Base-by-base conservation (phyloP, 2,113 vertebrate species). In the Melanerpes formicivorus region DNA sequence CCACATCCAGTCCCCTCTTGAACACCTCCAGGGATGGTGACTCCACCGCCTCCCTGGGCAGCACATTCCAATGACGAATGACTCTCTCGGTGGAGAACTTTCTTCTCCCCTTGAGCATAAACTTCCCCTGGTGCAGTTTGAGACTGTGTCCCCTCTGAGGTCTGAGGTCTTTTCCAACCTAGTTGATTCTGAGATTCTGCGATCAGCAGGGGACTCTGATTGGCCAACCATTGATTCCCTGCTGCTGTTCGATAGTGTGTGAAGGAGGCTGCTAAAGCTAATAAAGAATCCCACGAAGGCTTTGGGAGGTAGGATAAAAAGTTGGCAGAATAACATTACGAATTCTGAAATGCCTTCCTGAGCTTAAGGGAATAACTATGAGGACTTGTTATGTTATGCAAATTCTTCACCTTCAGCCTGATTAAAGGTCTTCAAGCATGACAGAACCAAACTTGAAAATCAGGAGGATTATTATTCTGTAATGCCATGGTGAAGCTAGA, bases 401-500 rank as follows among this genome's bases (percentile, higher is more conserved):
- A 85, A 95, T 92, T 92, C 55, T 82, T 92, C 78, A 90, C 44
- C 65, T 90, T 91, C 91, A 89, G 60, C 46, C 60, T 94, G 32
- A 93, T 92, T 87, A 89, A 89, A 82, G 67, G 79, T 87, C 90
- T 93, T 63, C 64, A 93, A 70, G 64, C 40, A 56, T 6, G 6
- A 55, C 0, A 0, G 60, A 92, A 87, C 11, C 80, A 84, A 89
- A 60, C 37, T 74, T 90, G 79, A 48, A 93, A 11, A 91, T 74
- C 84, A 64, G 27, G 42, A 80, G 82, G 46, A 85, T 91, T 85
- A 77, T 80, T 87, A 44, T 77, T 82, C 37, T 71, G 7, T 80
- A 80, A 60, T 87, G 75, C 52, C 30, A 8, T 42, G 5, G 46
- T 80, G 48, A 93, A 93, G 56, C 29, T 83, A 70, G 64, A 62